Evolutionary conservation across 92 coral and sea anemone genomes (phyloP).

Genomic region (Montipora capitata): DNA sequence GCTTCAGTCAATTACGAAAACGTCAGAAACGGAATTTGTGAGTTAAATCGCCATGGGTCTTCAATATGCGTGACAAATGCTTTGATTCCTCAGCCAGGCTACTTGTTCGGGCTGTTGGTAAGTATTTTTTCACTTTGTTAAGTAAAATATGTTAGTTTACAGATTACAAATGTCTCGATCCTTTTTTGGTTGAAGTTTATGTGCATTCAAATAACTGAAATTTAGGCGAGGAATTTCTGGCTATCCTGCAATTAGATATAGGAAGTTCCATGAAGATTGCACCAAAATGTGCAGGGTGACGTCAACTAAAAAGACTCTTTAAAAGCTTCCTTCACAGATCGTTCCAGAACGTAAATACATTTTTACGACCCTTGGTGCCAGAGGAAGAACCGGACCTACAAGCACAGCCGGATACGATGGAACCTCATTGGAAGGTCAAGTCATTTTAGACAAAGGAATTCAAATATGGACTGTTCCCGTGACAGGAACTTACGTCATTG

Average conservation of each 20-base stretch:
- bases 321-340: not conserved
- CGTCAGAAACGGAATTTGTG: slow-evolving; percentile 64
- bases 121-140: slow-evolving; percentile 5
- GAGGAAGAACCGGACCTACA: slow-evolving; percentile 80
- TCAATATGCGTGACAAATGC: not conserved
- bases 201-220: too few species aligned
- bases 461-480: slow-evolving; percentile 92
- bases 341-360: not conserved
- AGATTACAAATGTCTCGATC: too few species aligned
- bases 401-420: slow-evolving; percentile 66
- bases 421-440: slow-evolving; percentile 79
- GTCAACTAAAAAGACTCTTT: too few species aligned
- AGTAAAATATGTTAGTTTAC: too few species aligned
- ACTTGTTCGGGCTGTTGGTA: slow-evolving; percentile 58
- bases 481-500: slow-evolving; percentile 87
- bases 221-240: not conserved
- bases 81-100: slow-evolving; percentile 25
- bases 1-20: slow-evolving; percentile 80
- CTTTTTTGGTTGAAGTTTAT: too few species aligned
- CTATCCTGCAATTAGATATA: too few species aligned
- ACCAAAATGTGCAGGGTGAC: too few species aligned
- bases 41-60: slow-evolving; percentile 39
- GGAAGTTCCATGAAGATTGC: too few species aligned
- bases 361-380: slow-evolving; percentile 82
- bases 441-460: slow-evolving; percentile 75